Base-by-base conservation (phyloP, 2,888 invertebrate genomes). In the Drosophila subquinaria region DNA sequence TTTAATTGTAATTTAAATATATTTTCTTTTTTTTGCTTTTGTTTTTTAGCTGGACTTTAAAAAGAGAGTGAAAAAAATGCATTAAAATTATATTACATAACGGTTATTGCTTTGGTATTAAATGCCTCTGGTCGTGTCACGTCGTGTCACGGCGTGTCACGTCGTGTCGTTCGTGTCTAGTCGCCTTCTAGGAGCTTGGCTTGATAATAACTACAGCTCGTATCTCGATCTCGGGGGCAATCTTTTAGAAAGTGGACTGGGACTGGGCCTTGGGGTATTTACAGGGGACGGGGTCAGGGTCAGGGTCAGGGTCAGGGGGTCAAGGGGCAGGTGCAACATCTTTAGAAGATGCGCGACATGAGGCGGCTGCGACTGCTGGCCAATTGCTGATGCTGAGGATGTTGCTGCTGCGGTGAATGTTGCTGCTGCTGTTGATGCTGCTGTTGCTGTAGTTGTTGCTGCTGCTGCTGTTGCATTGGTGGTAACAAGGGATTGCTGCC, bases 291-390 rank as follows among this genome's bases (percentile, higher is more conserved):
- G 20, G 40, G 13, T 15, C 43, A 13, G 15, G 23, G 43, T 1
- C 17, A 15, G 20, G 40, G 13, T 15, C 43, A 13, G 15, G 23
- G 43, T 1, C 17, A 15, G 51, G 40, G 42, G n/a, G 33, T 1
- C 15, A 9, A 20, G 38, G 23, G 30, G n/a, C 20, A 4, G 27
- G 36, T 55, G 72, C 69, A 63, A 56, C 79, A 85, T 79, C 81
- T 91, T 91, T 90, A 93, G 69, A 93, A 93, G 86, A 93, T 93
- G 75, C 93, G 91, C 76, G 93, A 92, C 91, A 93, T 92, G 69
- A 92, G 90, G 73, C 93, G 91, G 76, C 90, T 92, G 72, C 88
- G 86, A 76, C 90, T 91, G 73, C 87, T 86, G 65, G 91, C 85
- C 78, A 87, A 71, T 68, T 89, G 89, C 30, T 77, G 72, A n/a